Evolutionary conservation across 2,888 invertebrate genomes (phyloP).

Genomic region (Cosmopolites sordidus): DNA sequence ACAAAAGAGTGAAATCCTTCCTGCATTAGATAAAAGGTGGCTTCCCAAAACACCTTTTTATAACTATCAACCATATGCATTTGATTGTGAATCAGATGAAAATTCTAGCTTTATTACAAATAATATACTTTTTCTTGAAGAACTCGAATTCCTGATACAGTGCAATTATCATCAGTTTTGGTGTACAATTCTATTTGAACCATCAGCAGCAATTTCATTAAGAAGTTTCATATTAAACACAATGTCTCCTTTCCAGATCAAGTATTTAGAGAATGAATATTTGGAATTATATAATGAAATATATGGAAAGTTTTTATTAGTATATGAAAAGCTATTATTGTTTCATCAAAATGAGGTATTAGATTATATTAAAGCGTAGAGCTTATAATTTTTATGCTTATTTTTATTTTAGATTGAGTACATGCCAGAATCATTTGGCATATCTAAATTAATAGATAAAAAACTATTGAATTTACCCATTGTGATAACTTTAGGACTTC

Average conservation of each 20-base stretch:
- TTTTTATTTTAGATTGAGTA: slow-evolving; percentile 38
- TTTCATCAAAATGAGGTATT: slow-evolving; percentile 69
- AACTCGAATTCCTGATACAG: slow-evolving; percentile 39
- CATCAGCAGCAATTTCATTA: slow-evolving; percentile 35
- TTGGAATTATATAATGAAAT: slow-evolving; percentile 56
- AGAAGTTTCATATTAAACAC: slow-evolving; percentile 42
- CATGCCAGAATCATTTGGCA: slow-evolving; percentile 37
- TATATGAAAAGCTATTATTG: slow-evolving; percentile 73
- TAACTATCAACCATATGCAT: slow-evolving; percentile 40
- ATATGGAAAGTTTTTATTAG: slow-evolving; percentile 65
- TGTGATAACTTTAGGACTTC: slow-evolving; percentile 37
- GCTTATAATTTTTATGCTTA: background rate
- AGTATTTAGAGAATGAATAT: slow-evolving; percentile 46
- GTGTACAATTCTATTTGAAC: slow-evolving; percentile 44
- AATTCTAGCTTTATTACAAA: slow-evolving; percentile 37
- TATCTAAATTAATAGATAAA: slow-evolving; percentile 38
- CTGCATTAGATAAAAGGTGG: slow-evolving; percentile 42
- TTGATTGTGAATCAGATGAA: slow-evolving; percentile 35
- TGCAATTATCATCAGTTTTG: slow-evolving; percentile 47
- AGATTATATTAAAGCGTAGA: background rate
- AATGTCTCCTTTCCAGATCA: slow-evolving; percentile 44
- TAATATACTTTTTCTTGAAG: slow-evolving; percentile 38
- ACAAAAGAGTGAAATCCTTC: slow-evolving; percentile 36
- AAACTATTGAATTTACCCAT: slow-evolving; percentile 41
- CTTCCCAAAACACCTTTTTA: slow-evolving; percentile 36